These are phyloP conservation scores for Phyllostomus hastatus DNA, from an alignment of 2,113 vertebrate species.

Conservation along the genomic window DNA sequence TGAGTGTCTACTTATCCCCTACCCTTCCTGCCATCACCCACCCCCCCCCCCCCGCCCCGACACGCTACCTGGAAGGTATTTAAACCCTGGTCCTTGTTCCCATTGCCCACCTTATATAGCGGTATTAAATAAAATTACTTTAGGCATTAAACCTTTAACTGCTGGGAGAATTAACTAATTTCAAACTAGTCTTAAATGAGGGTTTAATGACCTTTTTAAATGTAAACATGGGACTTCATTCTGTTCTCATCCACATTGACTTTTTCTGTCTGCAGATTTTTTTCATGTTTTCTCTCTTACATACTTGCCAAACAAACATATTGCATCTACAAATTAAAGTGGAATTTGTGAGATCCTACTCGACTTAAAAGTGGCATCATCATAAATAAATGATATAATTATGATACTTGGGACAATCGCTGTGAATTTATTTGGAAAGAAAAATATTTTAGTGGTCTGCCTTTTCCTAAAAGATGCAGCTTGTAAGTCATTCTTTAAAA, in stretches of 20 bases:
- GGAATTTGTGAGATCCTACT: neutral
- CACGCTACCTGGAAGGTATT: constrained; percentile 25
- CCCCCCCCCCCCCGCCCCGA: neutral
- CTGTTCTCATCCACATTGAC: neutral
- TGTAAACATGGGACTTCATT: constrained; percentile 26
- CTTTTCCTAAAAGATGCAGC: neutral
- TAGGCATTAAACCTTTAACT: constrained; percentile 50
- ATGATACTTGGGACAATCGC: neutral
- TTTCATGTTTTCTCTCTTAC: neutral
- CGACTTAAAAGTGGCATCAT: constrained; percentile 16
- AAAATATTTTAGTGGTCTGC: constrained; percentile 11
- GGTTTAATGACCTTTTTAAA: constrained; percentile 49
- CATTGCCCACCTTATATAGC: neutral
- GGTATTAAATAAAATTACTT: constrained; percentile 45
- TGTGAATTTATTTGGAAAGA: constrained; percentile 10
- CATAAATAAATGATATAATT: constrained; percentile 42
- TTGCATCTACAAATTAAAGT: neutral
- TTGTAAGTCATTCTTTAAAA: constrained; percentile 26
- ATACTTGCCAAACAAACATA: neutral
- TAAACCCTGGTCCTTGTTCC: neutral
- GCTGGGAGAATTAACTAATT: constrained; percentile 49
- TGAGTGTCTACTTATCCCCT: neutral
- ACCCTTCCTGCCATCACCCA: neutral
- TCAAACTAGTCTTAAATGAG: constrained; percentile 32
- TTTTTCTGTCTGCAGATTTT: neutral